A percentile compares a stretch with the other conserved stretches of the same genome.
These are phyloP conservation scores for Herpailurus yagouaroundi DNA, from an alignment of 2,113 vertebrate species.

Conservation along the genomic window DNA sequence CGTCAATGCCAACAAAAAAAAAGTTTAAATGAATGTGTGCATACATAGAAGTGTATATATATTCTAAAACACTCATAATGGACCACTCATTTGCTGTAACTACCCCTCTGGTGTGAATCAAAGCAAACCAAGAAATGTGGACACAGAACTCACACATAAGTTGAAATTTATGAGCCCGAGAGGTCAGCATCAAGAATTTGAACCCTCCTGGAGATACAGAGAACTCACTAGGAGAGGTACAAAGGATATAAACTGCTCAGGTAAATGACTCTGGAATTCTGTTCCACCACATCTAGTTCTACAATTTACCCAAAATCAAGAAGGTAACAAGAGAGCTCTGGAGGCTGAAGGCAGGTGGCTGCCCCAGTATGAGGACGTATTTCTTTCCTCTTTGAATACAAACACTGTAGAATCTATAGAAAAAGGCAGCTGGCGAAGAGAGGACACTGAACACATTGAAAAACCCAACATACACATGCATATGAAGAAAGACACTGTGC, in stretches of 20 bases:
- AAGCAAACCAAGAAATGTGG: constrained; percentile 76
- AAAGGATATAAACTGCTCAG: constrained; percentile 73
- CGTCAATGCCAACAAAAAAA: background rate
- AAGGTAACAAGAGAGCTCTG: constrained; percentile 45
- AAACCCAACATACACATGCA: constrained; percentile 26
- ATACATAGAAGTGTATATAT: background rate
- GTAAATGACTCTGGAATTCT: constrained; percentile 71
- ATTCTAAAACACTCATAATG: background rate
- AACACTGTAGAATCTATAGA: constrained; percentile 38
- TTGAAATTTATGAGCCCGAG: constrained; percentile 72
- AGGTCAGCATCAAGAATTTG: constrained; percentile 32
- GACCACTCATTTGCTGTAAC: constrained; percentile 42
- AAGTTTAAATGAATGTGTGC: background rate
- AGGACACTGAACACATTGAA: constrained; percentile 12
- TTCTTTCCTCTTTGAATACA: constrained; percentile 44
- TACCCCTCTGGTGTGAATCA: constrained; percentile 68
- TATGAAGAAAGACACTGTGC: constrained; percentile 37
- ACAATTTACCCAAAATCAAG: constrained; percentile 57
- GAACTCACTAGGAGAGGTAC: constrained; percentile 59
- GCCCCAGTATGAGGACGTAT: background rate
- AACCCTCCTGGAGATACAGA: constrained; percentile 51
- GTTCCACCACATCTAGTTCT: constrained; percentile 52
- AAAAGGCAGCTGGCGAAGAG: constrained; percentile 33
- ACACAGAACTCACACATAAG: constrained; percentile 58
- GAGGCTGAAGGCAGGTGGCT: constrained; percentile 43